Evolutionary conservation across 2,797 vertebrate species (phyloP), one percentile per base, ranked within the genome.

Genomic region (Fistularia tabacaria): DNA sequence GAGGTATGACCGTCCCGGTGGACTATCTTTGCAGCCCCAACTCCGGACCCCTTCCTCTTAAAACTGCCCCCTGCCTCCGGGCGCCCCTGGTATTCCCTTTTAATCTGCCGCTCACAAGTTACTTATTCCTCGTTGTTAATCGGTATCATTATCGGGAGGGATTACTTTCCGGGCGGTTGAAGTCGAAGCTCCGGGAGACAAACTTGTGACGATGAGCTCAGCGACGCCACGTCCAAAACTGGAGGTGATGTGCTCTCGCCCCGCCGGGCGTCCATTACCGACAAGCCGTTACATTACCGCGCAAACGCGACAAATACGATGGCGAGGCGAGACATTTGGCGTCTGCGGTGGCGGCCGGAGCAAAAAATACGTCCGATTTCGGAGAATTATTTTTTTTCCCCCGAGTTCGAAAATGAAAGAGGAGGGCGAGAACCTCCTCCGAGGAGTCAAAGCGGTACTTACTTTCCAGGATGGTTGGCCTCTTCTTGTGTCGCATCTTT

Each of bases 401-500:
- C 8, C 39, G 42, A 61, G 36, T 48, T 52, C 54, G 49, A 51
- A 65, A 38, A 25, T 5, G 25, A 25, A 25, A 25, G 25, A 25
- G 25, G 25, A 25, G 25, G 25, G 25, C 5, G 25, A 25, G 25
- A 25, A 25, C 5, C 25, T 25, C 41, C 14, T 46, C 51, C 10
- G 14, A 8, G 15, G 40, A 63, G 51, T 64, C 52, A 41, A 47
- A 83, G 59, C 54, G 57, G 53, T 59, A 86, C 94, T 86, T 97
- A 99, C 96, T 92, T 95, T 93, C 89, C 83, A 99, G 93, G 82
- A 99, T 84, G 71, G 93, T 93, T 54, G 95, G 95, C 84, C 96
- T 93, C 89, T 94, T 95, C 90, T 89, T 95, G 9, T 89, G 75
- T 43, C 91, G 91, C 65, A 94, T 93, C 82, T 91, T 94, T 77